Evolutionary conservation across 2,888 invertebrate genomes (phyloP).

Genomic region (Latheticus oryzae): DNA sequence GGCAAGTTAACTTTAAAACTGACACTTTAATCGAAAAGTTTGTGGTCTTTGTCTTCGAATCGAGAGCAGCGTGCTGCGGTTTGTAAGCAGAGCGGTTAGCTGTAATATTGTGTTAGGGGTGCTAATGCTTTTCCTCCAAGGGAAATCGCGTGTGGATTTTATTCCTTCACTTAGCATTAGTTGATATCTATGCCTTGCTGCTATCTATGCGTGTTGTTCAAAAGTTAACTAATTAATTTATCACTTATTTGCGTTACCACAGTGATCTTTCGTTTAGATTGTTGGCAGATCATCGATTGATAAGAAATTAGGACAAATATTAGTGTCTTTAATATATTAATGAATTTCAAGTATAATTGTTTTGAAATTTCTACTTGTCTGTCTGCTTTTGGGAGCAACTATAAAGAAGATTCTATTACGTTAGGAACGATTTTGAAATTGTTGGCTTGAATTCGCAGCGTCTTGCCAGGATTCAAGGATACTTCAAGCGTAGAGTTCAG

Average conservation of each 20-base stretch:
- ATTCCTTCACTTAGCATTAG: slow-evolving; percentile 35
- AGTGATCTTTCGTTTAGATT: no score
- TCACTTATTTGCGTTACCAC: slow-evolving; percentile 41
- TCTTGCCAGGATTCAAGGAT: slow-evolving; percentile 20
- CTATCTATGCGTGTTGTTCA: slow-evolving; percentile 34
- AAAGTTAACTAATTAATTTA: slow-evolving; percentile 44
- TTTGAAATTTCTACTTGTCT: no score
- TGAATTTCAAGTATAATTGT: no score
- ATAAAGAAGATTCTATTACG: no score
- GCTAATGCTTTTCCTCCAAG: slow-evolving; percentile 55
- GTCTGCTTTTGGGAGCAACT: no score
- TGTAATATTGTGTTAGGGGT: slow-evolving; percentile 57
- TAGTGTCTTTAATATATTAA: no score
- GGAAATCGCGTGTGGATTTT: slow-evolving; percentile 56
- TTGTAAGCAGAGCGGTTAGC: slow-evolving; percentile 54
- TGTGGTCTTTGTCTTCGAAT: slow-evolving; percentile 40
- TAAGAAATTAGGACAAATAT: no score
- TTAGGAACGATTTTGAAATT: no score
- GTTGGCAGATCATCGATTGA: no score
- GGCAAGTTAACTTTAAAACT: slow-evolving; percentile 41
- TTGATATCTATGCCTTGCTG: neutral
- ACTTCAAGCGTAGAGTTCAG: slow-evolving; percentile 25
- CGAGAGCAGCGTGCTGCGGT: slow-evolving; percentile 49
- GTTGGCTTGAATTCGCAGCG: slow-evolving; percentile 22
- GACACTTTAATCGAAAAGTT: slow-evolving; percentile 46